phyloP scores from a whole-genome alignment of 2,113 vertebrate genomes.

The Brachypodius melanocephalos region DNA sequence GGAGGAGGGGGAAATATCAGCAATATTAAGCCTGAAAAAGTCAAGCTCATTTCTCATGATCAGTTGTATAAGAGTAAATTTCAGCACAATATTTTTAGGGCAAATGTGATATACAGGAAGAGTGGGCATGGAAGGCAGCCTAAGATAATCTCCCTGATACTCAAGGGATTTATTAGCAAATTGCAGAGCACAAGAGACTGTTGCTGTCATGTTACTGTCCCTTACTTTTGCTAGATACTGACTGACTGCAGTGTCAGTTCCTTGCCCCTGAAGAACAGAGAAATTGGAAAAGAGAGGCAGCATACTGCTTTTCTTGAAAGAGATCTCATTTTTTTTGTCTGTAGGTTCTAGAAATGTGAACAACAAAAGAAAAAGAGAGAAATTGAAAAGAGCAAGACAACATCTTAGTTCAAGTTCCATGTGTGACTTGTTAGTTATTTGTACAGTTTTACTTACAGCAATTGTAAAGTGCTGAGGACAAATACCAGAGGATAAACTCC shows the following conservation, averaged over 20 bases:
- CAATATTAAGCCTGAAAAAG: background rate
- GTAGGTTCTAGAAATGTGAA: background rate
- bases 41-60: background rate
- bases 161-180: background rate
- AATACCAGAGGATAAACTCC: background rate
- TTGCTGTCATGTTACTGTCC: background rate
- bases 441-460: background rate
- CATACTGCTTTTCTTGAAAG: background rate
- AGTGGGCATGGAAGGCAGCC: background rate
- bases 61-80: background rate
- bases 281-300: background rate
- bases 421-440: background rate
- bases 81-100: background rate
- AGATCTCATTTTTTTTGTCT: background rate
- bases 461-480: background rate
- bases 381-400: background rate
- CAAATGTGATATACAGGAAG: background rate
- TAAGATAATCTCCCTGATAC: background rate
- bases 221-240: background rate
- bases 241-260: background rate
- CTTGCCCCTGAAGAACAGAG: background rate
- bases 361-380: background rate
- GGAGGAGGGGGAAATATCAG: background rate
- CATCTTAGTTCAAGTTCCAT: background rate
- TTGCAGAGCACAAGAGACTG: background rate